These are phyloP conservation scores for Agapornis canus DNA, from an alignment of 2,797 vertebrate species.

Conservation along the genomic window DNA sequence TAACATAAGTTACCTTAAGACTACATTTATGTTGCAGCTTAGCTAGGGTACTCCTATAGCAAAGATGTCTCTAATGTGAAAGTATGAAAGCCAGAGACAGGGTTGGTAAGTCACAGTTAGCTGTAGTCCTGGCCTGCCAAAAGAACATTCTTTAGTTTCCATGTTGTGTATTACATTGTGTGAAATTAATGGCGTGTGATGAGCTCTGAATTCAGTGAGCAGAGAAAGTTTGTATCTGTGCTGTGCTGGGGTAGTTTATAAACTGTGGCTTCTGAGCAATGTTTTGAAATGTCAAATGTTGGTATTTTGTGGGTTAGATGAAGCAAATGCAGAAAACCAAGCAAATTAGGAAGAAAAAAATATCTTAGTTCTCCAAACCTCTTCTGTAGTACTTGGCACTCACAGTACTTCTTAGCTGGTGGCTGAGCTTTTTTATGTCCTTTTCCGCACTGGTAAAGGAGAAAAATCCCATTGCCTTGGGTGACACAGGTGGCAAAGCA, in stretches of 20 bases:
- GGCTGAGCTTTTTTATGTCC: neutral
- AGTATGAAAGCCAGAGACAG: neutral
- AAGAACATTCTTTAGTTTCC: constrained; percentile 25
- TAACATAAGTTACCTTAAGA: neutral
- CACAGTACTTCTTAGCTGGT: neutral
- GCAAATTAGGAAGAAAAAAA: neutral
- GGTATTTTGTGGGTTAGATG: neutral
- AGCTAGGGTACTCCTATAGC: neutral
- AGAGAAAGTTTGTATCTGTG: constrained; percentile 39
- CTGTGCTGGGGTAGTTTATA: neutral
- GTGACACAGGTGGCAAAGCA: constrained; percentile 29
- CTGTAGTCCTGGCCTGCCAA: constrained; percentile 11
- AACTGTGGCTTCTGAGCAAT: constrained; percentile 8
- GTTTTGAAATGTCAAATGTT: constrained; percentile 31
- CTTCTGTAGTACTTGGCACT: neutral
- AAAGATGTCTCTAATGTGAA: neutral
- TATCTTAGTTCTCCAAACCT: neutral
- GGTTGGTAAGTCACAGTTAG: neutral
- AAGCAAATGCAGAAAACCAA: neutral
- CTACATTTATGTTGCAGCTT: neutral
- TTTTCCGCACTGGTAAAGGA: neutral
- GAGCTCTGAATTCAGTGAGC: neutral
- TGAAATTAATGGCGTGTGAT: constrained; percentile 42
- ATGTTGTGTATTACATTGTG: constrained; percentile 33
- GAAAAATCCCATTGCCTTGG: neutral